phyloP scores from a whole-genome alignment of 2,888 invertebrate genomes.

The Rhorus exstirpatorius region DNA sequence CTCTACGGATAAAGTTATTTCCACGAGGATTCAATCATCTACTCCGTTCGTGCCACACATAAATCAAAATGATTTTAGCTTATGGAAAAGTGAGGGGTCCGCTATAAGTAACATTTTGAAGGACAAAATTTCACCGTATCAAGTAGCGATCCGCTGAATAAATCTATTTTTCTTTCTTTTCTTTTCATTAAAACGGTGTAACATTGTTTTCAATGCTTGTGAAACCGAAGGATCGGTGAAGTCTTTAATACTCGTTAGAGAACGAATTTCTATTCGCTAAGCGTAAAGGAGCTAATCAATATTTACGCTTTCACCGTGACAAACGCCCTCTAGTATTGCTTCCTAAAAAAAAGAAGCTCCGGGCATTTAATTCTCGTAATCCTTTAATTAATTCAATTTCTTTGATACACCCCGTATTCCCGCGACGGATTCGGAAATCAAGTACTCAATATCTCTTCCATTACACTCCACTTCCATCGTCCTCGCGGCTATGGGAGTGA shows the following conservation, averaged over 20 bases:
- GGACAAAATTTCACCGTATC: not conserved
- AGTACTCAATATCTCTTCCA: constrained; percentile 69
- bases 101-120: not conserved
- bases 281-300: constrained; percentile 77
- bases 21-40: constrained; percentile 18
- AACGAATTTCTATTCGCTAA: constrained; percentile 28
- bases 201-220: not conserved
- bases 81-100: not conserved
- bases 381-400: constrained; percentile 79
- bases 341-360: constrained; percentile 47
- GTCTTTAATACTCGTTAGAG: constrained; percentile 1
- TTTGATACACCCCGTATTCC: constrained; percentile 68
- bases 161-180: too few relatives aligned
- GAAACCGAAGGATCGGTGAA: not conserved
- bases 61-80: constrained; percentile 4
- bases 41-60: not conserved
- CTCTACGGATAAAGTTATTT: constrained; percentile 24
- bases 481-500: constrained; percentile 45
- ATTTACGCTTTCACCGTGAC: constrained; percentile 78
- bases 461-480: constrained; percentile 60
- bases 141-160: not conserved
- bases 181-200: not conserved
- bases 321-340: constrained; percentile 76
- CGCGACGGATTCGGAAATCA: constrained; percentile 58
- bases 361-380: constrained; percentile 65